A percentile compares a stretch with the other conserved stretches of the same genome.
These are phyloP conservation scores for Cryptocheilus praepositus DNA, from an alignment of 2,888 invertebrate species.

Conservation along the genomic window DNA sequence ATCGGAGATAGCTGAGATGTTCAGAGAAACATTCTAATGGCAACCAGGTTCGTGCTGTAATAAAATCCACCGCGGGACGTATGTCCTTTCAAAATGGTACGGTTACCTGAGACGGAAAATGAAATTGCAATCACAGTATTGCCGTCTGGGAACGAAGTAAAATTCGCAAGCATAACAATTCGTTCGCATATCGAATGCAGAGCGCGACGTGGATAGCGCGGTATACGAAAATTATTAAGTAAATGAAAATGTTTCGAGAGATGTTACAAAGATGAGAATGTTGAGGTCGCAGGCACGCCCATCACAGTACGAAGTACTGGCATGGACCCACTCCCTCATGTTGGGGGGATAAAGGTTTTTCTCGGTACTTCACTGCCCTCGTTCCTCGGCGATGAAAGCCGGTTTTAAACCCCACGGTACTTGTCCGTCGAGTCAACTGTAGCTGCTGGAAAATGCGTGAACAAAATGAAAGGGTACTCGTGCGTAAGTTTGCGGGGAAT, in stretches of 20 bases:
- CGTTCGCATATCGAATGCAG: too few species aligned
- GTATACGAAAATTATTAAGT: too few species aligned
- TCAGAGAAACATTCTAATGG: too few species aligned
- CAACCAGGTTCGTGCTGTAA: too few species aligned
- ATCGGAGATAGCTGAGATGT: too few species aligned
- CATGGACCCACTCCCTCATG: conserved; percentile 9
- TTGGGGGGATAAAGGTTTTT: conserved; percentile 16
- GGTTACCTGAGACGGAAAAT: too few species aligned
- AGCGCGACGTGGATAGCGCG: too few species aligned
- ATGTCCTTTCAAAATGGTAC: too few species aligned
- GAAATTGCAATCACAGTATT: too few species aligned
- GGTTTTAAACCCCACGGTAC: conserved; percentile 6
- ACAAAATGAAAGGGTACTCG: conserved; percentile 2
- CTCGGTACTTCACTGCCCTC: conserved; percentile 1
- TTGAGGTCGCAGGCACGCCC: conserved; percentile 11
- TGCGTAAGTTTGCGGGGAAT: neutral
- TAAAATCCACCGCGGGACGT: too few species aligned
- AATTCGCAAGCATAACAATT: too few species aligned
- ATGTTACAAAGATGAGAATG: conserved; percentile 7
- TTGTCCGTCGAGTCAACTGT: conserved; percentile 6
- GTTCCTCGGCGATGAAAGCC: conserved; percentile 1
- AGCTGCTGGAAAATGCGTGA: neutral
- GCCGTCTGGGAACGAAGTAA: too few species aligned
- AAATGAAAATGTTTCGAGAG: conserved; percentile 8
- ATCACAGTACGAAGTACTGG: conserved; percentile 4